Evolutionary conservation across 1,140 invertebrate genomes (phyloP).

Genomic region (Magallana angulata): DNA sequence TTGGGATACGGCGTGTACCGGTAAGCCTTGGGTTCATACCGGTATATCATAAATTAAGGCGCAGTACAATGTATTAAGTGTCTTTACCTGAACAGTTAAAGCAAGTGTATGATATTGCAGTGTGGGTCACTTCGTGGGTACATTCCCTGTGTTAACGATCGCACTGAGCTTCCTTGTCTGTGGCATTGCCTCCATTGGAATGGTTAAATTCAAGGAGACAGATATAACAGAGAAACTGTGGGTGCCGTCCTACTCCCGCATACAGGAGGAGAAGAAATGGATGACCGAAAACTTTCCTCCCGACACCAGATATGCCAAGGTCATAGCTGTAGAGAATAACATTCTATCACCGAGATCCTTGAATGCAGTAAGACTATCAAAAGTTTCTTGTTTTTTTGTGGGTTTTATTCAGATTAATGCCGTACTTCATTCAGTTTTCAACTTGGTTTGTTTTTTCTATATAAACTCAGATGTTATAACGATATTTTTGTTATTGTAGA

Average conservation of each 20-base stretch:
- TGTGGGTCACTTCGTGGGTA: slow-evolving; percentile 43
- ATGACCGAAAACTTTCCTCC: slow-evolving; percentile 66
- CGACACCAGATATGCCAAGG: slow-evolving; percentile 61
- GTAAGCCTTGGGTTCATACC: no score
- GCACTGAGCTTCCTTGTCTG: slow-evolving; percentile 59
- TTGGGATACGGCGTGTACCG: no score
- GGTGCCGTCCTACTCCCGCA: slow-evolving; percentile 65
- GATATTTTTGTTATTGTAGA: no score
- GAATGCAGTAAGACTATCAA: slow-evolving; percentile 40
- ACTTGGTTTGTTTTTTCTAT: no score
- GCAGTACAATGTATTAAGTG: no score
- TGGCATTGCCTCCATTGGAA: slow-evolving; percentile 65
- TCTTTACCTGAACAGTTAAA: no score
- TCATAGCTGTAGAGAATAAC: slow-evolving; percentile 55
- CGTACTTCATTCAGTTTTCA: no score
- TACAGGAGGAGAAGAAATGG: slow-evolving; percentile 66
- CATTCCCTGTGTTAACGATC: slow-evolving; percentile 64
- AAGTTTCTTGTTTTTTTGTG: no score
- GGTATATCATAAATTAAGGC: no score
- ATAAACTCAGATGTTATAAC: no score
- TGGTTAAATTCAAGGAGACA: slow-evolving; percentile 66
- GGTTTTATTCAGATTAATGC: no score
- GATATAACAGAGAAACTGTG: slow-evolving; percentile 65
- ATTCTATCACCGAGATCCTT: slow-evolving; percentile 47
- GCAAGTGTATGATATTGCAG: slow-evolving; percentile 21